phyloP scores from a whole-genome alignment of 2,888 invertebrate species.

The Chelonus formosanus region DNA sequence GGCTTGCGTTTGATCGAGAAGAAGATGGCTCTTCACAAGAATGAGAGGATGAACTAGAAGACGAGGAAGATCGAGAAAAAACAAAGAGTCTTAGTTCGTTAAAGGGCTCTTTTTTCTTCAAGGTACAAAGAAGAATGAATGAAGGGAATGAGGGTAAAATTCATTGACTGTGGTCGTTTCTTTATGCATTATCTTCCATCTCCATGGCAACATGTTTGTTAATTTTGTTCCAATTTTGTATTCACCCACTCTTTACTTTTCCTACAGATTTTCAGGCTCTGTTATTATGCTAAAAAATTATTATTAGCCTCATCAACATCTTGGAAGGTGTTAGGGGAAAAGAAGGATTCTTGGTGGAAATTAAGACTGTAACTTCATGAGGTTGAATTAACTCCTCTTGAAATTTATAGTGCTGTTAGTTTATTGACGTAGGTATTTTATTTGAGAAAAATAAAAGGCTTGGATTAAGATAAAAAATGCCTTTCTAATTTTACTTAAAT shows the following conservation, averaged over 20 bases:
- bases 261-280: no score
- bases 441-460: no score
- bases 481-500: no score
- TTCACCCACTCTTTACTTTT: conserved; percentile 5
- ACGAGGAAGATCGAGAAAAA: conserved; percentile 3
- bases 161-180: conserved; percentile 23
- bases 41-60: not conserved
- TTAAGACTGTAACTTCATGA: no score
- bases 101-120: conserved; percentile 13
- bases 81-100: conserved; percentile 11
- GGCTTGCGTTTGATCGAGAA: conserved; percentile 18
- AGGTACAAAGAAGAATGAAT: conserved; percentile 4
- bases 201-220: conserved; percentile 22
- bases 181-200: conserved; percentile 26
- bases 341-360: no score
- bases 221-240: conserved; percentile 38
- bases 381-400: no score
- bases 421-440: no score
- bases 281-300: no score
- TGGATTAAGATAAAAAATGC: no score
- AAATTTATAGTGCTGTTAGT: no score
- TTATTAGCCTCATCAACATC: no score
- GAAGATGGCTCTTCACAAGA: conserved; percentile 1
- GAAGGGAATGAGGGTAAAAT: conserved; percentile 16
- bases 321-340: no score